Base-by-base conservation (phyloP, 2,113 vertebrate species). In the Vidua macroura region DNA sequence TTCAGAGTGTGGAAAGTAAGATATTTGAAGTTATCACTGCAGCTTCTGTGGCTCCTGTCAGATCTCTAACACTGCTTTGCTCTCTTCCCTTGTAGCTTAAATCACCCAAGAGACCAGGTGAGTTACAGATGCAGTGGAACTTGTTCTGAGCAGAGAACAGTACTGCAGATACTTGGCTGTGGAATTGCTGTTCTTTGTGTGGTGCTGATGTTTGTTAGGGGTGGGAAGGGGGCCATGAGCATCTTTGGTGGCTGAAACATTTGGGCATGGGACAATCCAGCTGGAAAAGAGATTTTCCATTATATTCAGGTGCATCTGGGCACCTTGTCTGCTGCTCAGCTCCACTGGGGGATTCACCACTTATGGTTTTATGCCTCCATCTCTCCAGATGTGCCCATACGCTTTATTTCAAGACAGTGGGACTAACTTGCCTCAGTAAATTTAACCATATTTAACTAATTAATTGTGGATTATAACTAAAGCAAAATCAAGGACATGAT, bases 51-150 rank as follows among this genome's bases (percentile, higher is more conserved):
- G 70, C 94, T 76, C 14, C 5, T 80, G 67, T 86, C 83, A 92
- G 75, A 74, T 89, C 48, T 92, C 92, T 98, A 95, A 97, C 49
- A 13, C 73, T 81, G 52, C 88, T 97, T 95, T 96, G 20, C 93
- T 95, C 63, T 97, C 31, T 98, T 97, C 66, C 96, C 46, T 19
- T 97, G 67, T 96, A 99, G 99, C 98, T 99, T 35, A 99, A 99
- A 96, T 99, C 99, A 69, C 99, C 99, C 67, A 99, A 99, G 97
- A 99, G 99, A 88, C 99, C 99, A 98, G 99, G 99, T 99, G 98
- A 93, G 98, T 98, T 67, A 46, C 46, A 11, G 63, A 68, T 62
- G 72, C 56, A 14, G 1, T 92, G 93, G 28, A 63, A 52, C 55
- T 80, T 56, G 31, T 30, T 80, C 43, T 59, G 76, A 52, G 6